Base-by-base conservation (phyloP, 1,140 invertebrate species). In the Nasonia longicornis region DNA sequence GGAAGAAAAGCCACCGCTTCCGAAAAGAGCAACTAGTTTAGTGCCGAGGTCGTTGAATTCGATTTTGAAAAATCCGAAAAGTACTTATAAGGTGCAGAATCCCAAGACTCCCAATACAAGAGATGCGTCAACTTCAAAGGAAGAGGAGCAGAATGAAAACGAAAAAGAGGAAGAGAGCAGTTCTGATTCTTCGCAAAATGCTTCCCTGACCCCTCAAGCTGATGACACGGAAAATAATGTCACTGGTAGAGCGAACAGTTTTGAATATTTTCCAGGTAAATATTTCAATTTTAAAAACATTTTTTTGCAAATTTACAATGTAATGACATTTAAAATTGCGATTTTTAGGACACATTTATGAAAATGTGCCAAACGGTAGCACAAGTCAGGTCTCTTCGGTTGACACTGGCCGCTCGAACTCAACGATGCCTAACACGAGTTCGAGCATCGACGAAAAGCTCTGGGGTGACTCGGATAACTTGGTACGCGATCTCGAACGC, bases 231-330 rank as follows among this genome's bases (percentile, higher is more conserved):
- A 89, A 73, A 87, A 89, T 79, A 87, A 89, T 79, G 84, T 88
- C 20, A 86, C 88, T 2, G 91, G 89, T 29, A 84, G 88, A 82
- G 90, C 89, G 2, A 91, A 92, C 71, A 92, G 91, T 84, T 92
- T 92, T 81, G 91, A 92, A 52, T 92, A 92, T 83, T 89, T 92
- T 66, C 91, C 91, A 10, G 90, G 82, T 83, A 79, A 75, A 20
- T 58, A 38, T 35, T 63, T 8, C 29, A 75, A 69, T 73, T 10
- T 79, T 12, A 4, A 12, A 72, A 22, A 22, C 26, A 26, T 26
- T 70, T 70, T 35, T 73, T 73, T 73, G 2, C 3, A 38, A 31
- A 77, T 77, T 77, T 77, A 35, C n/a, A 26, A 26, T 26, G 1
- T 26, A 26, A 26, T 26, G 35, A 35, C 16, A 72, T 72, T 38